Base-by-base conservation (phyloP, 2,888 invertebrate species). In the Protodeltote pygarga region DNA sequence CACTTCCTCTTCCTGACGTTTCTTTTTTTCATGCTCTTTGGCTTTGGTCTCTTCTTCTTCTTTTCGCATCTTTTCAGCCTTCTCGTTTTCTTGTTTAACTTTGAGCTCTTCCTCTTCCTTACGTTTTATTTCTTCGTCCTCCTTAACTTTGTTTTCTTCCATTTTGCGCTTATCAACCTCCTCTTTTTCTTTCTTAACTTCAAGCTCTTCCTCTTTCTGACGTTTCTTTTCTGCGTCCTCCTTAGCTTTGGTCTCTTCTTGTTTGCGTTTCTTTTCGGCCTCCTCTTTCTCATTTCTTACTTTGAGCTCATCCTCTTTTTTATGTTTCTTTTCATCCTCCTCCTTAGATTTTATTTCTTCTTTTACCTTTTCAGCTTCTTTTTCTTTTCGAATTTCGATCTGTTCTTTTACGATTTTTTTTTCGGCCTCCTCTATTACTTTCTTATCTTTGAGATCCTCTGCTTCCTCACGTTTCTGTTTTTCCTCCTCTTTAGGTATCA, bases 101-200 rank as follows among this genome's bases (percentile, higher is more conserved):
- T n/a, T n/a, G n/a, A n/a, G n/a, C n/a, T n/a, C n/a, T n/a, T n/a
- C n/a, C n/a, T n/a, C n/a, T n/a, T n/a, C n/a, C n/a, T n/a, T n/a
- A n/a, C n/a, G n/a, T n/a, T n/a, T n/a, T n/a, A n/a, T n/a, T n/a
- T n/a, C n/a, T n/a, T n/a, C n/a, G n/a, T n/a, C n/a, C n/a, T 34
- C 20, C 42, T 47, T 62, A 46, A 11, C 41, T 31, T 42, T 53
- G 9, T 50, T 27, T 3, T 19, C 39, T 20, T 31, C 33, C 27
- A 38, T 39, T 59, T 54, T 32, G 25, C 42, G 45, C 29, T 54
- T 34, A 25, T 15, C 10, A 29, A 39, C 10, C 11, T 34, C 11
- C 10, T 24, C 40, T 24, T 23, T 21, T 16, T 33, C 23, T 1
- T 17, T 40, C 31, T 72, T 63, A 33, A 73, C 35, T 25, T 44